Evolutionary conservation across 2,797 vertebrate genomes (phyloP), one percentile per base, ranked within the genome.

Genomic region (Microctenopoma stevenorrisi): DNA sequence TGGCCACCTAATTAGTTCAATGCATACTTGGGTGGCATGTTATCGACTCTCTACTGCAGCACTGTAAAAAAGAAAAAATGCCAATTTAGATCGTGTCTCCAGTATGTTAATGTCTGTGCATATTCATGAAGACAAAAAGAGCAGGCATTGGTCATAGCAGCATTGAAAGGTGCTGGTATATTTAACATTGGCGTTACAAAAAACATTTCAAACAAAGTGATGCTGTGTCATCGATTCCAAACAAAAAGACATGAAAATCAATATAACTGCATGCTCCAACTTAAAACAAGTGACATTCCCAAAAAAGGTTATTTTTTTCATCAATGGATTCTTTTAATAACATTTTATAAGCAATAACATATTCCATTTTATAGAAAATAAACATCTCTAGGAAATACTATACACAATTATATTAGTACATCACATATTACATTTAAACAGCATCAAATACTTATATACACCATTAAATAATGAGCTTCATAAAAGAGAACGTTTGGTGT

Each of bases 341-440:
- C 91, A 91, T 94, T 95, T 94, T 94, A 93, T 94, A 94, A 93
- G 93, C 94, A 95, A 95, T 94, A 94, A 95, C 94, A 93, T 94
- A 94, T 94, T 95, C 91, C 90, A 93, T 95, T 93, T 95, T 95
- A 95, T 95, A 95, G 93, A 95, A 95, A 95, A 95, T 95, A 95
- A 95, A 95, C 94, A 95, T 95, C 94, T 95, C 94, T 95, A 95
- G 92, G 94, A 95, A 95, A 95, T 95, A 95, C 94, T 95, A 95
- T 95, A 95, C 94, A 95, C 94, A 95, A 94, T 95, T 95, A 95
- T 94, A 94, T 94, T 94, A 93, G 94, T 95, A 95, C 94, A 95
- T 92, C 94, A 95, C 94, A 95, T 94, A 90, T 95, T 95, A 95
- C 94, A 95, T 94, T 95, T 95, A 95, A 94, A 95, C 94, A 93